Evolutionary conservation across 2,888 invertebrate genomes (phyloP), one percentile per base, ranked within the genome.

Genomic region (Drosophila mayaguana): DNA sequence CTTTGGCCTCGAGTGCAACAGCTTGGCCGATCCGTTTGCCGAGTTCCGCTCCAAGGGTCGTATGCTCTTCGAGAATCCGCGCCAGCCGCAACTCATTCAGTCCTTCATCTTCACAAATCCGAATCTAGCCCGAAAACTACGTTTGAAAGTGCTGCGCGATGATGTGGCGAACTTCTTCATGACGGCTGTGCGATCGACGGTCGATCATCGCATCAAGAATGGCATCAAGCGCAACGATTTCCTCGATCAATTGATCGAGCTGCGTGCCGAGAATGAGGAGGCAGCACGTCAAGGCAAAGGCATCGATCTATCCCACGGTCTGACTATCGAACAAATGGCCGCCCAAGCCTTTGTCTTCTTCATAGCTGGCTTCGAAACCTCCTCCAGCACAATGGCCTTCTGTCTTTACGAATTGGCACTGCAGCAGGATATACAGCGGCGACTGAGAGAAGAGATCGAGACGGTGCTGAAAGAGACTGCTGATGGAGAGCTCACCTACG

Each of bases 341-440:
- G 93, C 94, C 0, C 94, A 95, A 66, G 93, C 94, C 12, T 92
- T 94, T 48, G 91, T 94, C 0, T 94, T 95, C 76, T 94, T 94
- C 67, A 54, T 91, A 2, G 94, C 94, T 11, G 94, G 94, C 0
- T 94, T 93, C 50, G 94, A 94, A 83, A 94, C 94, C 0, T 94
- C 94, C 0, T 92, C 93, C 0, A 91, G 93, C 3, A 93, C 93
- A 0, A 92, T 94, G 83, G 92, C 93, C 14, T 94, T 93, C 67
- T 90, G 90, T 11, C 66, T 93, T 0, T 92, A 92, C 38, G 92
- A 93, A 63, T 60, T 93, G 55, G 91, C 92, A 0, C 38, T 90
- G 7, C 90, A 92, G 40, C 89, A 77, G 14, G 86, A 91, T 1
- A 60, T 92, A 51, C 92, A 78, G 76, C 78, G 51, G 0, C 81